Evolutionary conservation across 2,888 invertebrate genomes (phyloP).

Genomic region (Clepsis dumicolana): DNA sequence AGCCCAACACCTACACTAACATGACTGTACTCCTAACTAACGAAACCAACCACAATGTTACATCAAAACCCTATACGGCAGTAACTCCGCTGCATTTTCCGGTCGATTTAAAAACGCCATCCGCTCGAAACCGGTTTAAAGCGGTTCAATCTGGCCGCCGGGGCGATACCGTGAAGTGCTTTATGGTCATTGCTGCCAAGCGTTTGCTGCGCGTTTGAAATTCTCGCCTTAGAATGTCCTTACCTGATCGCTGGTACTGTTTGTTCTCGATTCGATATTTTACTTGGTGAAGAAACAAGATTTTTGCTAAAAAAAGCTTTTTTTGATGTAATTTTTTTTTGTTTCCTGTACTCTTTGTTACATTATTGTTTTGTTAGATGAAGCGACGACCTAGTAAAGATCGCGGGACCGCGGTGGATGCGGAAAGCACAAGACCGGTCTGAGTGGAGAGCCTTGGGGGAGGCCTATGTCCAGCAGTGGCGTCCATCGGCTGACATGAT

Average conservation of each 20-base stretch:
- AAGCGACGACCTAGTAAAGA: too few relatives aligned
- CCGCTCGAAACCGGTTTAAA: constrained; percentile 58
- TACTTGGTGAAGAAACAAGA: too few relatives aligned
- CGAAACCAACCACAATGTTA: constrained; percentile 16
- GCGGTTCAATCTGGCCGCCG: constrained; percentile 57
- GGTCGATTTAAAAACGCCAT: constrained; percentile 48
- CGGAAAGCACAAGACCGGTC: too few relatives aligned
- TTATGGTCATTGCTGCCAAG: constrained; percentile 71
- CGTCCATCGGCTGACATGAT: too few relatives aligned
- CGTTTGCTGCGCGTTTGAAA: constrained; percentile 73
- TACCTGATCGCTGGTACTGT: constrained; percentile 45
- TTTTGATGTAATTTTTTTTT: too few relatives aligned
- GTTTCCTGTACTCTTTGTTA: too few relatives aligned
- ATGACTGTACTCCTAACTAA: background rate
- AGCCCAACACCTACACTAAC: too few relatives aligned
- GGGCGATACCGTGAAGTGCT: constrained; percentile 70
- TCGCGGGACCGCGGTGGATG: too few relatives aligned
- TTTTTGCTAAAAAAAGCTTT: too few relatives aligned
- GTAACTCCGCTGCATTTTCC: constrained; percentile 42
- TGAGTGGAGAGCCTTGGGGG: too few relatives aligned
- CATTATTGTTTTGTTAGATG: too few relatives aligned
- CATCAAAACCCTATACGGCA: constrained; percentile 33
- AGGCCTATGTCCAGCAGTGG: too few relatives aligned
- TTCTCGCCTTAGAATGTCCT: constrained; percentile 59
- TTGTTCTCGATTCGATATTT: constrained; percentile 34